These are phyloP conservation scores for Alligator sinensis DNA, from an alignment of 2,113 vertebrate species.

Conservation along the genomic window DNA sequence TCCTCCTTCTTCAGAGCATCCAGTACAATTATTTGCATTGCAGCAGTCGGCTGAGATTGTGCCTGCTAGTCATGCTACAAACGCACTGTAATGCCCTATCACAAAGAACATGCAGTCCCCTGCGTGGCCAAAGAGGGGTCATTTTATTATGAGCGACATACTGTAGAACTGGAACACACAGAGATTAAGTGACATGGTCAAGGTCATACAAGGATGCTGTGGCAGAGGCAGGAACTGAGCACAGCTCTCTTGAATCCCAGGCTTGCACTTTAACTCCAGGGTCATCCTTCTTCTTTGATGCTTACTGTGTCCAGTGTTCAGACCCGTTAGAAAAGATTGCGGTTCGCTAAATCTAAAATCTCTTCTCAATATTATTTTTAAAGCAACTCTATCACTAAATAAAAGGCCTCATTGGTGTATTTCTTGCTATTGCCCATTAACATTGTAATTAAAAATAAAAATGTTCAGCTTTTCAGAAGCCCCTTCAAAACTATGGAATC, in stretches of 20 bases:
- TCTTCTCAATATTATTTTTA: not conserved
- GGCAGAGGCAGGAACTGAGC: accelerated
- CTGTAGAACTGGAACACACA: not conserved
- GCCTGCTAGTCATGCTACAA: not conserved
- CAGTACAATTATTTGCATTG: not conserved
- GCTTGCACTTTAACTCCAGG: accelerated
- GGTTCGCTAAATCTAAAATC: not conserved
- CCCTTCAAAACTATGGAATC: not conserved
- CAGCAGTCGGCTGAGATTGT: not conserved
- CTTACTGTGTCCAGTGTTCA: not conserved
- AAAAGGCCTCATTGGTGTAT: not conserved
- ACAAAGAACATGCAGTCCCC: not conserved
- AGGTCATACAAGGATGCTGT: accelerated
- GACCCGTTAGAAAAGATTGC: not conserved
- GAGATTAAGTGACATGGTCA: not conserved
- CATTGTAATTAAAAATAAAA: not conserved
- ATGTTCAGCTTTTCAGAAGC: not conserved
- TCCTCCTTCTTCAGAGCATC: not conserved
- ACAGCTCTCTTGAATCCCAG: not conserved
- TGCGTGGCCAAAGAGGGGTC: not conserved
- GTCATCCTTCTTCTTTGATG: not conserved
- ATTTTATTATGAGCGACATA: accelerated
- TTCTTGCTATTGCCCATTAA: not conserved
- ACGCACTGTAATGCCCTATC: not conserved
- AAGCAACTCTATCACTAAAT: not conserved